Conservation (phyloP, 2,797 vertebrate genomes). For the Cyclopterus lumpus region DNA sequence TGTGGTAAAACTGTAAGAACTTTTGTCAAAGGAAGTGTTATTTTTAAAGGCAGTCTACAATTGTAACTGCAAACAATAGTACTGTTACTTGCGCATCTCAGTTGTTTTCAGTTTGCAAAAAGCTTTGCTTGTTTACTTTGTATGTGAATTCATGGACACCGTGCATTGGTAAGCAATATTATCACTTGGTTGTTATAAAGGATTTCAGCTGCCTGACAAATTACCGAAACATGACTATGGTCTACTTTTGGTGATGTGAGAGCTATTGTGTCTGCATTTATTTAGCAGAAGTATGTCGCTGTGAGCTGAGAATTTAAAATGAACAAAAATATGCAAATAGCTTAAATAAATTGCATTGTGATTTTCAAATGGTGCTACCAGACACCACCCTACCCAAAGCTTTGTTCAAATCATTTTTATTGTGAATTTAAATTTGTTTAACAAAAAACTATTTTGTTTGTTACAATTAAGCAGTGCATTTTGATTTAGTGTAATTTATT, state of each 20-base stretch:
- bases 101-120: conserved; percentile 69
- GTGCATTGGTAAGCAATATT: conserved; percentile 68
- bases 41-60: conserved; percentile 29
- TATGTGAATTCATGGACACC: conserved; percentile 38
- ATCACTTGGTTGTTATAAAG: conserved; percentile 32
- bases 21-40: conserved; percentile 34
- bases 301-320: conserved; percentile 36
- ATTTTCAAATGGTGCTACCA: conserved; percentile 39
- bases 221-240: conserved; percentile 29
- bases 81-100: conserved; percentile 18
- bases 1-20: conserved; percentile 41
- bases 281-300: conserved; percentile 27
- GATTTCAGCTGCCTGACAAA: conserved; percentile 33
- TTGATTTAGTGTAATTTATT: conserved; percentile 44
- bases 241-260: conserved; percentile 54
- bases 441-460: conserved; percentile 29
- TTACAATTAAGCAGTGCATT: conserved; percentile 34
- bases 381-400: conserved; percentile 36
- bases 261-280: conserved; percentile 32
- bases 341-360: conserved; percentile 47
- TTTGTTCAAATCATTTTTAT: conserved; percentile 37
- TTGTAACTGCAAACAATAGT: conserved; percentile 21
- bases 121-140: conserved; percentile 83
- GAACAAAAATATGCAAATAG: conserved; percentile 74
- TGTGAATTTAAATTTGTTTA: conserved; percentile 32